A percentile compares a stretch with the other conserved stretches of the same genome.
phyloP scores from a whole-genome alignment of 1,140 invertebrate species.

The Gyrodactylus salaris region DNA sequence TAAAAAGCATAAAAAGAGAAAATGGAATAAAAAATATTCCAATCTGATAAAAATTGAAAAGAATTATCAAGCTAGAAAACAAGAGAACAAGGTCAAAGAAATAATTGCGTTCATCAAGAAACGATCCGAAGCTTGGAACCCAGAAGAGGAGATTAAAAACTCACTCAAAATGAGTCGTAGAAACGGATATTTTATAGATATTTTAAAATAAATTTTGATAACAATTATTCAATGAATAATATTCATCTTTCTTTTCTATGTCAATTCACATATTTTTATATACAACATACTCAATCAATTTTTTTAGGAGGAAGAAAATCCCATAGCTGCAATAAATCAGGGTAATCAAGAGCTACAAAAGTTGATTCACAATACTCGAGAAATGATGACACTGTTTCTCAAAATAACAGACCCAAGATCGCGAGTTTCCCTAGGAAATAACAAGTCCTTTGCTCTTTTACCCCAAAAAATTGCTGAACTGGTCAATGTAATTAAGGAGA shows the following conservation, averaged over 20 bases:
- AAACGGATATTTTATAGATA: neutral
- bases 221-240: too few species aligned
- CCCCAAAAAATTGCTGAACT: neutral
- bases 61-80: neutral
- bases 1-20: neutral
- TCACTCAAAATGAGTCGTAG: neutral
- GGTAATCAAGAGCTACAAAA: neutral
- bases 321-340: neutral
- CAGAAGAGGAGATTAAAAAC: neutral
- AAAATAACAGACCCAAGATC: neutral
- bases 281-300: neutral
- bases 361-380: neutral
- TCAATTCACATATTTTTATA: neutral
- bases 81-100: neutral
- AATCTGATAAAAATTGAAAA: neutral
- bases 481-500: neutral
- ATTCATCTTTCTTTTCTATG: neutral
- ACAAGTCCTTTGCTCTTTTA: neutral
- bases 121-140: neutral
- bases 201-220: neutral
- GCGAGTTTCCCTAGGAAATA: neutral
- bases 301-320: neutral
- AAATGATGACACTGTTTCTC: neutral
- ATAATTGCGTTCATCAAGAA: neutral
- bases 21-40: neutral